A percentile compares a stretch with the other conserved stretches of the same genome.
These are phyloP conservation scores for Clepsis dumicolana DNA, from an alignment of 2,888 invertebrate species.

Conservation along the genomic window DNA sequence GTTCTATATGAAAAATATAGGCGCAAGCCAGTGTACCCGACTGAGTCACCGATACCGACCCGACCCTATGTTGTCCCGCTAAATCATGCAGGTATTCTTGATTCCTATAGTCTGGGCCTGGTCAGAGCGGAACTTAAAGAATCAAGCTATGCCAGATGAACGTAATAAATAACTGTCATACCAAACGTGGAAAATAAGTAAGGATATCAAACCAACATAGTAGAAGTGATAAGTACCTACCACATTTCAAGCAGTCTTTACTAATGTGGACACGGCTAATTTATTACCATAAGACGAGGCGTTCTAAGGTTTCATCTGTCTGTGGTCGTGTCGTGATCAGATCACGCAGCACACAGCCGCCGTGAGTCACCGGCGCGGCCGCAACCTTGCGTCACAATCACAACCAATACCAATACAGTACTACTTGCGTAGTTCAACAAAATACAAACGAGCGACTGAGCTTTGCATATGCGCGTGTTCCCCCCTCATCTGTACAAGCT, in stretches of 20 bases:
- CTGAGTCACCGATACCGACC: too few species aligned
- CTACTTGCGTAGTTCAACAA: constrained; percentile 4
- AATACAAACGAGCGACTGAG: neutral
- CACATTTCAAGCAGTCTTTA: neutral
- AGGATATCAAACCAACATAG: neutral
- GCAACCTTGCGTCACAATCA: constrained; percentile 43
- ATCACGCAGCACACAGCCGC: constrained; percentile 61
- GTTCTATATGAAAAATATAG: too few species aligned
- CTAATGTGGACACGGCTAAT: neutral
- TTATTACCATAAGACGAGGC: neutral
- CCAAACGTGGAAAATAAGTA: neutral
- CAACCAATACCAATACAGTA: neutral
- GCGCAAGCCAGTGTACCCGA: too few species aligned
- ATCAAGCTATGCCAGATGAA: neutral
- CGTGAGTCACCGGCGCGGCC: constrained; percentile 59
- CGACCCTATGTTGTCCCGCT: too few species aligned
- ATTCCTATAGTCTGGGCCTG: too few species aligned
- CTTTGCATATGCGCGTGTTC: neutral
- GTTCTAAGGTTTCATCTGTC: constrained; percentile 54
- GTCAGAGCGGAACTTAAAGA: neutral
- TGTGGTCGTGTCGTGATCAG: constrained; percentile 58
- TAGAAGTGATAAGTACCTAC: neutral
- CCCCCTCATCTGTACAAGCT: neutral
- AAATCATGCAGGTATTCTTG: too few species aligned
- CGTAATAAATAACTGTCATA: constrained; percentile 1